These are phyloP conservation scores for Pteronotus mesoamericanus DNA, from an alignment of 2,797 vertebrate species.

Conservation along the genomic window DNA sequence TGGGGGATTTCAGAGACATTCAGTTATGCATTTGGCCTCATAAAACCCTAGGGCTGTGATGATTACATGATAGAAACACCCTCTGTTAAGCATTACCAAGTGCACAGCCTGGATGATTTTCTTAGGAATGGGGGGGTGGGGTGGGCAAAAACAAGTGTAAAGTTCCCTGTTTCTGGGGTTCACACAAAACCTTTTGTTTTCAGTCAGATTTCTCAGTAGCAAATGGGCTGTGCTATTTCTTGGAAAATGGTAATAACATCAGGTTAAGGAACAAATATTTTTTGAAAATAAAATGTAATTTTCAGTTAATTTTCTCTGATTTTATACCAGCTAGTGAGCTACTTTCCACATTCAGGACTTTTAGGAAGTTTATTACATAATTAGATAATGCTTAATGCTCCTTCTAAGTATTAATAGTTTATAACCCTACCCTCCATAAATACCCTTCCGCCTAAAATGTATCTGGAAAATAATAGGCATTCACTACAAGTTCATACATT, in stretches of 20 bases:
- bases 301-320: neutral
- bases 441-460: neutral
- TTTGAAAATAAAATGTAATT: neutral
- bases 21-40: slow-evolving; percentile 77
- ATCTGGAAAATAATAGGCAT: neutral
- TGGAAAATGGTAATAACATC: neutral
- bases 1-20: slow-evolving; percentile 75
- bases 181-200: slow-evolving; percentile 1
- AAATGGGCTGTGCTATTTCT: neutral
- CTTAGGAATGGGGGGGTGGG: slow-evolving; percentile 31
- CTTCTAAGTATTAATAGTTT: neutral
- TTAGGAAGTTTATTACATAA: neutral
- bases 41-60: slow-evolving; percentile 71
- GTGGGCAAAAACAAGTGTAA: slow-evolving; percentile 52
- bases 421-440: neutral
- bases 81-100: slow-evolving; percentile 74
- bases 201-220: slow-evolving; percentile 8
- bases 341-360: neutral
- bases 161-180: slow-evolving; percentile 50
- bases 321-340: neutral
- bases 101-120: slow-evolving; percentile 56
- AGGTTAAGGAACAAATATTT: neutral
- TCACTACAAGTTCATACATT: neutral
- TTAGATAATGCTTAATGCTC: neutral
- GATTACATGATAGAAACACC: slow-evolving; percentile 78